Evolutionary conservation across 2,113 vertebrate species (phyloP), one percentile per base, ranked within the genome.

Genomic region (Dicerorhinus sumatrensis): DNA sequence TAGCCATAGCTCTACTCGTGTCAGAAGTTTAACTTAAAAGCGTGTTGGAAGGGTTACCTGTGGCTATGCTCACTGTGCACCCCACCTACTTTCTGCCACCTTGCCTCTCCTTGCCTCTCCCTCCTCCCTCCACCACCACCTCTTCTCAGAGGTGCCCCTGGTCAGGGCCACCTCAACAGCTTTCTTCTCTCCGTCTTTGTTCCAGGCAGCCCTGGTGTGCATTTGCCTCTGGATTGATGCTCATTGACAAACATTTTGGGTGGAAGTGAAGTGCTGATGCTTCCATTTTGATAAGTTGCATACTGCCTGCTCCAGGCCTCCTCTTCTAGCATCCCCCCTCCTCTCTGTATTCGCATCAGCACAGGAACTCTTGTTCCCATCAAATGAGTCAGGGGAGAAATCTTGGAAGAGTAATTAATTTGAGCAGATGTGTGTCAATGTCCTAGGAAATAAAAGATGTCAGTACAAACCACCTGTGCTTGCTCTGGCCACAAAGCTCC

Each of bases 351-450:
- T 79, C 4, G 6, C 67, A 14, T 92, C 0, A 0, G 76, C 67
- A 14, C 23, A 23, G 67, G 83, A 75, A 27, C 33, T 82, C 69
- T 51, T 60, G 63, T 69, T 96, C 84, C 87, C 65, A 13, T 69
- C 62, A 86, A 46, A 79, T 69, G 91, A 96, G 58, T 90, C 93
- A 94, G 72, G 88, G 95, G 96, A 97, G 84, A 96, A 80, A 75
- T 88, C 95, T 77, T 94, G 91, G 95, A 97, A 80, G 95, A 90
- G 91, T 96, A 95, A 97, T 84, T 97, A 92, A 92, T 97, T 87
- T 95, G 96, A 97, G 42, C 96, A 97, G 93, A 96, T 97, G 88
- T 70, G 33, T 93, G 73, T 94, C 93, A 84, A 1, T 93, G 93
- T 97, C 88, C 75, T 87, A 76, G 80, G 80, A 96, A 96, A 84